Conservation (phyloP, 2,797 vertebrate genomes). For the Pseudochirops corinnae region DNA sequence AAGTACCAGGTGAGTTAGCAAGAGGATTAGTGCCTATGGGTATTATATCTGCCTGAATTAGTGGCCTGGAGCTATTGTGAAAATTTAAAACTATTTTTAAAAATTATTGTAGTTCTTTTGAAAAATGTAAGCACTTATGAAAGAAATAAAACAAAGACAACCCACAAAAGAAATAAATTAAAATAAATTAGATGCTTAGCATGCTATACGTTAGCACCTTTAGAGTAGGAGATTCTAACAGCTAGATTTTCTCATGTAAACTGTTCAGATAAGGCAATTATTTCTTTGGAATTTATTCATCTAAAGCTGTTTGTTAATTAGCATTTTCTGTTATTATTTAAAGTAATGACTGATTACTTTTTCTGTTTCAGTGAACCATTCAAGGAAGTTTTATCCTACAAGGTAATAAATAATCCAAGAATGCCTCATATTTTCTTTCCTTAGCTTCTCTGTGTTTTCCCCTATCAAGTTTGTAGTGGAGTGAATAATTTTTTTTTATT, state of each 20-base stretch:
- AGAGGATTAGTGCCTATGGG: neutral
- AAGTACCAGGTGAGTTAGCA: neutral
- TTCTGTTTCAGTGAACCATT: constrained; percentile 85
- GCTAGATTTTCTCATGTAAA: constrained; percentile 30
- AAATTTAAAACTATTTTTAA: neutral
- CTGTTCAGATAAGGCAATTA: neutral
- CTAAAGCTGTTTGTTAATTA: constrained; percentile 66
- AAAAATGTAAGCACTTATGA: neutral
- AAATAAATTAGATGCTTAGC: neutral
- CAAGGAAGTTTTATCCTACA: constrained; percentile 87
- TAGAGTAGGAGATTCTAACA: constrained; percentile 31
- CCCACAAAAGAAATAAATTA: constrained; percentile 23
- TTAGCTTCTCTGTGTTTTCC: constrained; percentile 45
- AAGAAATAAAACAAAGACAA: neutral
- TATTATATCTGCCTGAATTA: neutral
- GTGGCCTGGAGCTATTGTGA: neutral
- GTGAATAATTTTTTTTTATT: constrained; percentile 38
- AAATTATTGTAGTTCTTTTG: neutral
- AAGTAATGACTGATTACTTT: constrained; percentile 68
- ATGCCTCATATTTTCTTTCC: constrained; percentile 5
- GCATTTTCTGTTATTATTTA: constrained; percentile 53
- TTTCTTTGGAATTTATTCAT: constrained; percentile 59
- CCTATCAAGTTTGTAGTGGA: constrained; percentile 24
- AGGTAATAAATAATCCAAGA: constrained; percentile 83
- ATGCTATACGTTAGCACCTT: constrained; percentile 6